Percentiles rank a stretch among this genome's conserved stretches.
These are phyloP conservation scores for Parauchenoglanis ngamensis DNA, from an alignment of 2,797 vertebrate species.

Conservation along the genomic window DNA sequence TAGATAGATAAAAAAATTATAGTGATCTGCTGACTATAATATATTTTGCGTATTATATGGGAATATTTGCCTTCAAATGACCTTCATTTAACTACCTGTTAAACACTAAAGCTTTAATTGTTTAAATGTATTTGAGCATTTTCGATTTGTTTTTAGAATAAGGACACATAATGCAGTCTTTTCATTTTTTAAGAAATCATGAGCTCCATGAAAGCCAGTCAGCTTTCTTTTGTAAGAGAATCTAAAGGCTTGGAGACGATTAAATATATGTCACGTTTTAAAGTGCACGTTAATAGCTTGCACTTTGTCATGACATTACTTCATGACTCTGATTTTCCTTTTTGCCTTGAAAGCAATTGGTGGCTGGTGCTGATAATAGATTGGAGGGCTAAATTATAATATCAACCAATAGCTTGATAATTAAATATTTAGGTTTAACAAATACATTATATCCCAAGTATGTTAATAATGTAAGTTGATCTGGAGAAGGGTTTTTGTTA, in stretches of 20 bases:
- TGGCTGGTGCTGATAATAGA: neutral
- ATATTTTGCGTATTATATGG: neutral
- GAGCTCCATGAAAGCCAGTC: neutral
- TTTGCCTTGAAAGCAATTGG: neutral
- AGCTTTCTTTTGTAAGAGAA: slow-evolving; percentile 5
- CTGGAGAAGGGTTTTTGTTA: neutral
- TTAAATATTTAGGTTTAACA: neutral
- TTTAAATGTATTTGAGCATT: neutral
- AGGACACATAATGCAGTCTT: neutral
- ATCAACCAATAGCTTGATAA: neutral
- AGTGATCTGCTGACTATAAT: neutral
- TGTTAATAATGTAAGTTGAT: neutral
- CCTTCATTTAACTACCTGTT: neutral
- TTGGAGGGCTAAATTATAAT: neutral
- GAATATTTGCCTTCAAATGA: neutral
- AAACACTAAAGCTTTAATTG: neutral
- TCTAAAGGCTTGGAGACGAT: neutral
- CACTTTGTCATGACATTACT: slow-evolving; percentile 5
- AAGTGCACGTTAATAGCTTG: slow-evolving; percentile 5
- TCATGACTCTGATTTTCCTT: neutral
- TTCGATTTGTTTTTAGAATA: neutral
- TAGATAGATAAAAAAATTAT: neutral
- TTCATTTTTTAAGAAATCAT: neutral
- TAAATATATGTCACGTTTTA: neutral
- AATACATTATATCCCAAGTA: neutral